Base-by-base conservation (phyloP, 2,888 invertebrate genomes). In the Acrobasis consociella region DNA sequence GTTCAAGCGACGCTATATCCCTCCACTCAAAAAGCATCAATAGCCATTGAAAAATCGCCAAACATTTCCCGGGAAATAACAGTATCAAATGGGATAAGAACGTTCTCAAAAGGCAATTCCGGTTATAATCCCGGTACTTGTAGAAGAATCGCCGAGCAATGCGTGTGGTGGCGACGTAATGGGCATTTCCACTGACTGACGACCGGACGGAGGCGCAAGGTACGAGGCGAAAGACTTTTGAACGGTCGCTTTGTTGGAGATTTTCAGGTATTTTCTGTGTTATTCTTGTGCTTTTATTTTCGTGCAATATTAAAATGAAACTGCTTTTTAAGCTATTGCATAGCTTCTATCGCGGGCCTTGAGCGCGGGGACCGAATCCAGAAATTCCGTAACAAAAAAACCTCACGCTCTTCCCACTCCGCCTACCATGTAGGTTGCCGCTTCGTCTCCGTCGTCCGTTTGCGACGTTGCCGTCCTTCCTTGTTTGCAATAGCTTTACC, bases 121-220 rank as follows among this genome's bases (percentile, higher is more conserved):
- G 77, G 76, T 83, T 81, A 82, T 85, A 87, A 85, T 83, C 82
- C 77, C 74, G 72, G 81, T 81, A 83, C 88, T 89, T 85, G 82
- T 80, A 74, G 78, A 85, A 85, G 87, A 89, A 87, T 87, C 81
- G 87, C 78, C 77, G 74, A 82, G 83, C 85, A 82, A 74, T 81
- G 85, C 85, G 87, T 83, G 83, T 91, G 89, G 81, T 77, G 72
- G 75, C 81, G 90, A 91, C 91, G 76, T 91, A 88, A 91, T 91
- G 85, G 90, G 76, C 83, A 83, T 88, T 91, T 88, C 83, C 83
- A 82, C 84, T 90, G 89, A 91, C 74, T 85, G 89, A 91, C 87
- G 89, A 78, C 83, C 86, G 84, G 83, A 83, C 82, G 81, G 68
- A 68, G 67, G 69, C 11, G 39, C 67, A 75, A 78, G 74, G 50